Base-by-base conservation (phyloP, 1,140 invertebrate species). In the Lithobius niger region DNA sequence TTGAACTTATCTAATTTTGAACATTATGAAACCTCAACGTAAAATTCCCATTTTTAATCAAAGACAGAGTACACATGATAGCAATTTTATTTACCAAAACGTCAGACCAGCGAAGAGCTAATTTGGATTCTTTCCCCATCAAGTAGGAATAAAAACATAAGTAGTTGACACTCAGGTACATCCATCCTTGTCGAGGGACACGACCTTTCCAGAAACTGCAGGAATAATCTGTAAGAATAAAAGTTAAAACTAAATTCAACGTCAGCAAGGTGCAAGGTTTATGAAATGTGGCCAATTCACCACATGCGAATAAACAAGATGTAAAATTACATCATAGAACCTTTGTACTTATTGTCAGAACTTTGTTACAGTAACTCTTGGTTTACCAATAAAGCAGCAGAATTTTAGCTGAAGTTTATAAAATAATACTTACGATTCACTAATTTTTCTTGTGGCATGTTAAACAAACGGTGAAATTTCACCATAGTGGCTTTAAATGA, bases 91-190 rank as follows among this genome's bases (percentile, higher is more conserved):
- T 66, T 63, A 78, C 76, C 27, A 67, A 71, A 48, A 79, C 72
- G 57, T 79, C 77, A 27, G 71, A 72, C 76, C 76, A 79, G 66
- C 90, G 76, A 44, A 97, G 79, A 56, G 86, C 82, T 21, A 97
- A 74, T 66, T 88, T 88, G 4, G 85, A 88, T 69, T 96, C 88
- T 57, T 81, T 83, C 18, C 92, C 90, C 67, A 97, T 79, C 64
- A 97, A 83, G 64, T 90, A 94, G 3, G 92, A 88, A 71, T 97
- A 89, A 72, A 98, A 99, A 67, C 90, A 96, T 64, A 96, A 76
- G 69, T 96, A 89, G 67, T 94, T 91, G 44, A 98, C 81, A 48
- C 92, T 95, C 16, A 98, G 78, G 69, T 97, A 99, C 62, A 98
- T 74, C 83, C 91, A 94, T 36, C 95, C 95, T 77, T 96, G 93